phyloP scores from a whole-genome alignment of 2,888 invertebrate genomes.

The Macaria notata region DNA sequence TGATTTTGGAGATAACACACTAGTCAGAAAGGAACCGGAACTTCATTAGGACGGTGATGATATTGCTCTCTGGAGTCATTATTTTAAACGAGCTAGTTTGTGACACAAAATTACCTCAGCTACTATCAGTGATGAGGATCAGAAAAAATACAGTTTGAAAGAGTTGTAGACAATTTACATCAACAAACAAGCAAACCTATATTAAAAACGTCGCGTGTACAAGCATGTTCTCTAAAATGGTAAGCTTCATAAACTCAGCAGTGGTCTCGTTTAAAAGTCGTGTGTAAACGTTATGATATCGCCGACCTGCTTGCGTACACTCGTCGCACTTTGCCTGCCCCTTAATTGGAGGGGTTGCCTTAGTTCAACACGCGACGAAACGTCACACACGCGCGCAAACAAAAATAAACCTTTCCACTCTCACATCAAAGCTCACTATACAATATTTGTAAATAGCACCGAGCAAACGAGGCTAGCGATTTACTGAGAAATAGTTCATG shows the following conservation, averaged over 20 bases:
- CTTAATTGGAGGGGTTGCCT: constrained; percentile 73
- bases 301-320: constrained; percentile 71
- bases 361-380: constrained; percentile 65
- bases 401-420: constrained; percentile 55
- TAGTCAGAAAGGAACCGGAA: neutral
- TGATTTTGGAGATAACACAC: constrained; percentile 6
- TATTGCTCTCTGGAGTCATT: too few relatives aligned
- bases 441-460: constrained; percentile 46
- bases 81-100: too few relatives aligned
- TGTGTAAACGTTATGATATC: constrained; percentile 72
- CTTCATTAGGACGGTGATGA: neutral
- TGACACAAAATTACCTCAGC: too few relatives aligned
- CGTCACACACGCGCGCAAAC: constrained; percentile 60
- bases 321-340: constrained; percentile 70
- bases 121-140: too few relatives aligned
- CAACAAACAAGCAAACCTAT: neutral
- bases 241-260: constrained; percentile 55
- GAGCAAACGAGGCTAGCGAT: constrained; percentile 62
- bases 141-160: too few relatives aligned
- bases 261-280: constrained; percentile 66
- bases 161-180: too few relatives aligned
- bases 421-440: constrained; percentile 50
- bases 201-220: constrained; percentile 31
- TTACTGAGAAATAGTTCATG: constrained; percentile 62
- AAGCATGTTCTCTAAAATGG: constrained; percentile 41